Base-by-base conservation (phyloP, 2,888 invertebrate genomes). In the Clostera curtula region DNA sequence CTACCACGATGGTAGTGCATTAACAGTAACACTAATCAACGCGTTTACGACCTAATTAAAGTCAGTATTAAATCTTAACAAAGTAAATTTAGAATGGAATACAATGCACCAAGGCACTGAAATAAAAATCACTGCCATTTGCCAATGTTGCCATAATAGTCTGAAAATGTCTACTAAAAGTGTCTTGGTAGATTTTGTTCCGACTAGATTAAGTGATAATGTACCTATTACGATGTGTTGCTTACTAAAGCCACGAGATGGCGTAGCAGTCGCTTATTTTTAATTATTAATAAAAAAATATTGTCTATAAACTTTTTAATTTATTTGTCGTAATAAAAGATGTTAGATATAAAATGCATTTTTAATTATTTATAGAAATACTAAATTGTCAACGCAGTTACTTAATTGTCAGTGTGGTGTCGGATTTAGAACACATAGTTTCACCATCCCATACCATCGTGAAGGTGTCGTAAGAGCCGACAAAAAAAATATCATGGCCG, bases 311-410 rank as follows among this genome's bases (percentile, higher is more conserved):
- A 50, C 41, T 38, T 39, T 43, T 35, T 56, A 54, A 57, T 55
- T 76, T 77, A 74, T 72, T 74, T 69, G 72, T 74, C 67, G 74
- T 76, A 77, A 61, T 76, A 75, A 76, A 75, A 61, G 56, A 75
- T 75, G 76, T 77, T 77, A 77, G 76, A 71, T 64, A 64, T 43
- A 32, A 21, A 6, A 11, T 19, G 12, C 4, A 14, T 10, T n/a
- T 8, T 10, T 2, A 18, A 10, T 12, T 18, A 13, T 36, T 17
- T n/a, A n/a, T n/a, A n/a, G n/a, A n/a, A n/a, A n/a, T n/a, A n/a
- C n/a, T n/a, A n/a, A n/a, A n/a, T n/a, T n/a, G n/a, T n/a, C n/a
- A n/a, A n/a, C n/a, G n/a, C n/a, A n/a, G n/a, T n/a, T n/a, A n/a
- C n/a, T n/a, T n/a, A n/a, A n/a, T n/a, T n/a, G n/a, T n/a, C n/a